Evolutionary conservation across 2,113 vertebrate genomes (phyloP).

Genomic region (Xenus cinereus): DNA sequence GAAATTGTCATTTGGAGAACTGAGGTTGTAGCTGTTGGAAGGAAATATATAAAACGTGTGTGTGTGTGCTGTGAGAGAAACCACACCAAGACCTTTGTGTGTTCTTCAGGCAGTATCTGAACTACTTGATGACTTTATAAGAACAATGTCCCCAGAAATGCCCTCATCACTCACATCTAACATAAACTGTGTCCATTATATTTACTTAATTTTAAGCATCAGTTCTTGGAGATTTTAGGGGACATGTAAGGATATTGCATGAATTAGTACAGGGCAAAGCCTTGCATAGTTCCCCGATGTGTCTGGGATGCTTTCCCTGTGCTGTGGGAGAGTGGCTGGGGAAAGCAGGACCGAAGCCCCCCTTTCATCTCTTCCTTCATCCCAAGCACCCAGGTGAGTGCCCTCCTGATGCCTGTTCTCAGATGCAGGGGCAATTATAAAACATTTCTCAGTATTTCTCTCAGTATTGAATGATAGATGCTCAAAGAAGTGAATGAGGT

Average conservation of each 20-base stretch:
- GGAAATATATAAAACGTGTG: not conserved
- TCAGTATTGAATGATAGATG: not conserved
- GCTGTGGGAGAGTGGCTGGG: not conserved
- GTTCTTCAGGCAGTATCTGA: not conserved
- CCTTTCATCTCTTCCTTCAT: not conserved
- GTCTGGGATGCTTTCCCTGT: not conserved
- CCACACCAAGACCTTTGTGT: not conserved
- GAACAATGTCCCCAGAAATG: not conserved
- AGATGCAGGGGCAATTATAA: not conserved
- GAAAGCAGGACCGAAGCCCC: not conserved
- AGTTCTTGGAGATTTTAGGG: not conserved
- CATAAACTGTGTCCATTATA: not conserved
- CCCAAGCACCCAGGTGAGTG: not conserved
- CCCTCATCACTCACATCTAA: not conserved
- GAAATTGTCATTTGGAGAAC: not conserved
- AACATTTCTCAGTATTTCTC: not conserved
- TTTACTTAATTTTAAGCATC: not conserved
- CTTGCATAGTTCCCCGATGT: not conserved
- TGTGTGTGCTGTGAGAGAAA: not conserved
- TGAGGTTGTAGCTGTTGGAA: not conserved
- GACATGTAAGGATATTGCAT: not conserved
- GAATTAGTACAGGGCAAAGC: not conserved
- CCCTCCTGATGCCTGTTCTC: not conserved
- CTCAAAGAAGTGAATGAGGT: not conserved
- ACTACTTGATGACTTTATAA: not conserved